phyloP scores from a whole-genome alignment of 2,888 invertebrate species.

The Sicus ferrugineus region DNA sequence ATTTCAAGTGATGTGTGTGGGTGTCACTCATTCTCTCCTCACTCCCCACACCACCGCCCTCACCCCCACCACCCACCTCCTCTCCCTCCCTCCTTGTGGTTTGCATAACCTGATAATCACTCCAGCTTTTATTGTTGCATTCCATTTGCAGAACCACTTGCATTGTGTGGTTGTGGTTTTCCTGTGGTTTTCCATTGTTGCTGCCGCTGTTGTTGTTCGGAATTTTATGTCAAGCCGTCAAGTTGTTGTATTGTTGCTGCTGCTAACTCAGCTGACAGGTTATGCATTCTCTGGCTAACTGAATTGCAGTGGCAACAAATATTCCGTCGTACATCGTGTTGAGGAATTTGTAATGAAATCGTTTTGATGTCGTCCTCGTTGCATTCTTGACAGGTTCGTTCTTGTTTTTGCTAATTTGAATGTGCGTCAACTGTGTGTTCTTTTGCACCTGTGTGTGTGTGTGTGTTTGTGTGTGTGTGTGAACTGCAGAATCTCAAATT shows the following conservation, averaged over 20 bases:
- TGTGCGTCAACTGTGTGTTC: too few species aligned
- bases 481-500: too few species aligned
- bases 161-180: neutral
- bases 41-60: too few species aligned
- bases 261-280: neutral
- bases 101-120: slow-evolving; percentile 18
- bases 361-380: too few species aligned
- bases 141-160: neutral
- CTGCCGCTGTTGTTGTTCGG: neutral
- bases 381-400: too few species aligned
- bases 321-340: slow-evolving; percentile 9
- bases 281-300: neutral
- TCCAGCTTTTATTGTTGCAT: slow-evolving; percentile 3
- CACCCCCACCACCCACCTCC: too few species aligned
- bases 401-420: too few species aligned
- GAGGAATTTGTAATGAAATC: too few species aligned
- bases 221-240: slow-evolving; percentile 1
- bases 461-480: too few species aligned
- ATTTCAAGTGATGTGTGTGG: neutral
- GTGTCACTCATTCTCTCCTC: too few species aligned
- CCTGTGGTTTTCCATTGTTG: neutral
- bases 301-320: slow-evolving; percentile 13
- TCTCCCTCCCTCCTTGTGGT: neutral
- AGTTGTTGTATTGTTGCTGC: neutral
- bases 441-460: too few species aligned